Evolutionary conservation across 2,888 invertebrate genomes (phyloP).

Genomic region (Hirtodrosophila duncani): DNA sequence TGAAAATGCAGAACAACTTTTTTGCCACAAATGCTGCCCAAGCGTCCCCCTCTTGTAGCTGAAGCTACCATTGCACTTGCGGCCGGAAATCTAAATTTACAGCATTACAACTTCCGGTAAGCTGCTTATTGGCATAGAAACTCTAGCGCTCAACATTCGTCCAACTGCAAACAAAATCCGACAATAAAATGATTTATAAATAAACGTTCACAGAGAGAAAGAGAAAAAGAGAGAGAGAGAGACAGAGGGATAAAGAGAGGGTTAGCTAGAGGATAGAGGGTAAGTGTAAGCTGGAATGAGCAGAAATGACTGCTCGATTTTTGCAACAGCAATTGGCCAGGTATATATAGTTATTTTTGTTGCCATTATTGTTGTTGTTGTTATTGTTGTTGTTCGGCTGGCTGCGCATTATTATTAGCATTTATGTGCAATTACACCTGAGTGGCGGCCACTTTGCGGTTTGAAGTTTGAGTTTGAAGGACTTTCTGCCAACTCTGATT

Average conservation of each 20-base stretch:
- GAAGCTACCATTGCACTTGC: slow-evolving; percentile 48
- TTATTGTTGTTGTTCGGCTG: slow-evolving; percentile 6
- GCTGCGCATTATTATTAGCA: slow-evolving; percentile 42
- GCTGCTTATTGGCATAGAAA: slow-evolving; percentile 70
- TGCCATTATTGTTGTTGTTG: slow-evolving; percentile 21
- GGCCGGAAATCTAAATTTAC: slow-evolving; percentile 72
- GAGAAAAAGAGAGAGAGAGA: too few relatives aligned
- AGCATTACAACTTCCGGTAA: slow-evolving; percentile 72
- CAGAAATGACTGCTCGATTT: slow-evolving; percentile 36
- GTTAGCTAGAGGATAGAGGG: neutral
- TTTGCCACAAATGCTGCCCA: slow-evolving; percentile 36
- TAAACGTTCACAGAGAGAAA: too few relatives aligned
- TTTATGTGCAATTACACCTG: slow-evolving; percentile 40
- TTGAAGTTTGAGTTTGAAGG: too few relatives aligned
- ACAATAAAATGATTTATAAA: slow-evolving; percentile 73
- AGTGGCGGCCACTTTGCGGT: slow-evolving; percentile 29
- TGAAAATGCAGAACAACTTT: slow-evolving; percentile 60
- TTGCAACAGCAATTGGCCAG: slow-evolving; percentile 35
- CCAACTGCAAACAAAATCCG: slow-evolving; percentile 62
- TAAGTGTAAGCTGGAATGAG: slow-evolving; percentile 1
- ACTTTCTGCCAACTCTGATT: too few relatives aligned
- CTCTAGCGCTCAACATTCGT: slow-evolving; percentile 39
- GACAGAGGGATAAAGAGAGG: too few relatives aligned
- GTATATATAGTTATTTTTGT: slow-evolving; percentile 17
- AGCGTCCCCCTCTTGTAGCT: slow-evolving; percentile 15